Percentiles rank a stretch among this genome's conserved stretches.
Conservation (phyloP, 2,888 invertebrate species). For the Ernsta delagoae region DNA sequence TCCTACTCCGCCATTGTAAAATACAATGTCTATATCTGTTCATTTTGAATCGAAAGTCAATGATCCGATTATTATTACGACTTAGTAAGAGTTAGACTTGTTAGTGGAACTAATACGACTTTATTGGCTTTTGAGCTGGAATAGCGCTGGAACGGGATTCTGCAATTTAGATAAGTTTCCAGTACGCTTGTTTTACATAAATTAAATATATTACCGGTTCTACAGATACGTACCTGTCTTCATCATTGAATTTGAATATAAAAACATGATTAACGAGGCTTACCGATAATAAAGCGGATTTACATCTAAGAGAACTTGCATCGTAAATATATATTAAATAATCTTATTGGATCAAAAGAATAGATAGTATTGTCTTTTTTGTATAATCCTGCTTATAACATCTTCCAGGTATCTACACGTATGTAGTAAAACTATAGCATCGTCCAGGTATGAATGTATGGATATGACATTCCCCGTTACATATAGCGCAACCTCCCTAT, state of each 20-base stretch:
- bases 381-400: neutral
- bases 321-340: neutral
- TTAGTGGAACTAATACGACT: conserved; percentile 29
- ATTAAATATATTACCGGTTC: neutral
- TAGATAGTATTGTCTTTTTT: no score
- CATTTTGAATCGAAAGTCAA: conserved; percentile 29
- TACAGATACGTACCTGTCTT: neutral
- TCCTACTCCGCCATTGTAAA: conserved; percentile 17
- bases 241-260: no score
- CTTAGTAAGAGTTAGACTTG: conserved; percentile 30
- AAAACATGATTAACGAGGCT: no score
- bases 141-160: conserved; percentile 3
- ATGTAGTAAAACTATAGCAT: neutral
- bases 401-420: neutral
- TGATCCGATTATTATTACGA: conserved; percentile 33
- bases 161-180: conserved; percentile 3
- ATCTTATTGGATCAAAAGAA: no score
- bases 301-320: no score
- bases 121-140: conserved; percentile 18
- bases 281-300: no score
- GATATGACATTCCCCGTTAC: conserved; percentile 19
- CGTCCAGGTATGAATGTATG: conserved; percentile 17
- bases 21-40: conserved; percentile 31
- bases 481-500: conserved; percentile 17
- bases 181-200: neutral